Base-by-base conservation (phyloP, 2,113 vertebrate genomes). In the Oryzias javanicus region DNA sequence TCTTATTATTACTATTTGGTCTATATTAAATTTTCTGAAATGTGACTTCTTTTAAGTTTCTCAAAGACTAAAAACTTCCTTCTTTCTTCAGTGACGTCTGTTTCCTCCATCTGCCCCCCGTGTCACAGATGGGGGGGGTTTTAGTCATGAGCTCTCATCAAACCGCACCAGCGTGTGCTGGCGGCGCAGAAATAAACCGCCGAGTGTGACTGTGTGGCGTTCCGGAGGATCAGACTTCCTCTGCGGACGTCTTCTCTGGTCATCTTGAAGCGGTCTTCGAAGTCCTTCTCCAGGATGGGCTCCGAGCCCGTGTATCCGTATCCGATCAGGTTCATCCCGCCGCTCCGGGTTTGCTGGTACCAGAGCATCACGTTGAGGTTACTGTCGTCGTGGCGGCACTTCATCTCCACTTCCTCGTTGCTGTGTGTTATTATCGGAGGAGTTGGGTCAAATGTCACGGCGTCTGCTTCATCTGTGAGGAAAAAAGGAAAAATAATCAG, bases 101-200 rank as follows among this genome's bases (percentile, higher is more conserved):
- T 35, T 29, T 29, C 27, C 27, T 29, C 27, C 27, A 6, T 29
- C 6, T 35, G 35, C 35, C 35, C 29, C 27, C 35, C 35, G 2
- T 35, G 8, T 12, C 35, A 35, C 35, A 12, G 35, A 35, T 12
- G 35, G 35, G 35, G 20, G 45, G 56, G 45, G 61, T 89, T 90
- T 82, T 76, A 49, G 69, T 78, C 35, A 65, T 24, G 60, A 18
- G 7, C 4, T 42, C 58, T 27, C 17, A 24, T 55, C 15, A 49
- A 63, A 66, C 64, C 85, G 72, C 60, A 81, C 75, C 83, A 89
- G 76, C 65, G 87, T 90, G 87, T 72, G 52, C 75, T 88, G 13
- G 62, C 86, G 63, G 89, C 88, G 4, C 88, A 91, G 77, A 84
- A 90, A 73, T 87, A 90, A 60, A 86, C 62, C 69, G 86, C 86